Base-by-base conservation (phyloP, 2,888 invertebrate species). In the Teleiodes luculella region DNA sequence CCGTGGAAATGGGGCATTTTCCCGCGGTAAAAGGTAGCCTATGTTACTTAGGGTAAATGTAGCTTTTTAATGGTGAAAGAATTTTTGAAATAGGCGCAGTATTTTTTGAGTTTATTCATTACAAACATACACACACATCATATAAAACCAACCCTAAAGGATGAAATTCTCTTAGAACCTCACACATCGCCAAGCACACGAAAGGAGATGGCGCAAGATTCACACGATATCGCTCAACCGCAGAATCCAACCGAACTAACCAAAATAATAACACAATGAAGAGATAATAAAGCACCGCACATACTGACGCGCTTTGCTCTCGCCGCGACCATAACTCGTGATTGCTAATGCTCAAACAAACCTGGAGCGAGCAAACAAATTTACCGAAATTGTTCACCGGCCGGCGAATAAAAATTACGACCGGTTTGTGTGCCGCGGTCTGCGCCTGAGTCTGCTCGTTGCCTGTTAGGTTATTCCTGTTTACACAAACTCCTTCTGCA, bases 301-400 rank as follows among this genome's bases (percentile, higher is more conserved):
- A 35, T 16, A 49, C 37, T 37, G 49, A 49, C 49, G 24, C 20
- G 37, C 37, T 37, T 36, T 31, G 18, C 48, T 18, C 35, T 48
- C 74, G 75, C 73, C 71, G 67, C 76, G 76, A 77, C 69, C 78
- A 80, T 81, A 82, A 82, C 74, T 74, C 69, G 63, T 60, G 67
- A 71, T 74, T 70, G 76, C 80, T 84, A 83, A 84, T 82, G 78
- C 70, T 74, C 75, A 79, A 78, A 82, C 80, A 79, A 80, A 80
- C 76, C 70, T 64, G 70, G 70, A 74, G 79, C 82, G 80, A 79
- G 81, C 83, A 85, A 86, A 86, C 86, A 86, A 85, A 86, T 87
- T 86, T 83, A 83, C 80, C 83, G 68, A 86, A 85, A 85, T 85
- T 76, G 81, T 82, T 82, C 78, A 70, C 67, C 76, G 76, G 71